These are phyloP conservation scores for Poeciliopsis gracilis DNA, from an alignment of 2,797 vertebrate species.

Conservation along the genomic window DNA sequence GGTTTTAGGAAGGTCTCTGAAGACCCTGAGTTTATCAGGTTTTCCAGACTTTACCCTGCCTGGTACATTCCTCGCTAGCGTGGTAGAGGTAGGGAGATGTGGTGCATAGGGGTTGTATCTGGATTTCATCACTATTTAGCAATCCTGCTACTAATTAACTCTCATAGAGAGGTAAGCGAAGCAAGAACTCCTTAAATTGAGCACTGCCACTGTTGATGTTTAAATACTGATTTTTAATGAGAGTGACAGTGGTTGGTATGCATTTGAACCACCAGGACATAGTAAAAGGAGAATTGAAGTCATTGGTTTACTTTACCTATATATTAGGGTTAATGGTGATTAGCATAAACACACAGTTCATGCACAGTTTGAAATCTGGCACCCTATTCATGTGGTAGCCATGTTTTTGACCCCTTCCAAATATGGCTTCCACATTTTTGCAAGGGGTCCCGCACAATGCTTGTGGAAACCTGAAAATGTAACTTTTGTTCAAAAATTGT, in stretches of 20 bases:
- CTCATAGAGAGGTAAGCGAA: slow-evolving; percentile 71
- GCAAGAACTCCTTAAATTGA: slow-evolving; percentile 76
- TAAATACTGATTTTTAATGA: slow-evolving; percentile 67
- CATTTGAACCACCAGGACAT: slow-evolving; percentile 60
- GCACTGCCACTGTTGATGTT: slow-evolving; percentile 67
- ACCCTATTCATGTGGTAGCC: slow-evolving; percentile 3
- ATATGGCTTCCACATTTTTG: slow-evolving; percentile 25
- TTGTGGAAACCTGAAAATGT: not conserved
- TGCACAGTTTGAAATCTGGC: slow-evolving; percentile 18
- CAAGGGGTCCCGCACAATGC: slow-evolving; percentile 2
- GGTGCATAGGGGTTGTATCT: slow-evolving; percentile 68
- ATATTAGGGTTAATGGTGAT: slow-evolving; percentile 40
- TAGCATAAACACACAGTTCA: slow-evolving; percentile 30
- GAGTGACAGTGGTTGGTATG: slow-evolving; percentile 61
- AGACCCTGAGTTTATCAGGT: slow-evolving; percentile 54
- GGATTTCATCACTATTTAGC: slow-evolving; percentile 77
- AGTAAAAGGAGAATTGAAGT: slow-evolving; percentile 34
- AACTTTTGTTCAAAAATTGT: not conserved
- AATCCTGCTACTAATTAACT: slow-evolving; percentile 74
- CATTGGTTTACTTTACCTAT: slow-evolving; percentile 57
- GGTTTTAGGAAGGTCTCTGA: slow-evolving; percentile 52
- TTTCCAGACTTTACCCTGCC: slow-evolving; percentile 41
- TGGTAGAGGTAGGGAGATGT: slow-evolving; percentile 57
- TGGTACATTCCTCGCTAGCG: slow-evolving; percentile 64
- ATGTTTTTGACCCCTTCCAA: too few species aligned